A percentile compares a stretch with the other conserved stretches of the same genome.
These are phyloP conservation scores for Parnassius apollo DNA, from an alignment of 2,888 invertebrate species.

Conservation along the genomic window DNA sequence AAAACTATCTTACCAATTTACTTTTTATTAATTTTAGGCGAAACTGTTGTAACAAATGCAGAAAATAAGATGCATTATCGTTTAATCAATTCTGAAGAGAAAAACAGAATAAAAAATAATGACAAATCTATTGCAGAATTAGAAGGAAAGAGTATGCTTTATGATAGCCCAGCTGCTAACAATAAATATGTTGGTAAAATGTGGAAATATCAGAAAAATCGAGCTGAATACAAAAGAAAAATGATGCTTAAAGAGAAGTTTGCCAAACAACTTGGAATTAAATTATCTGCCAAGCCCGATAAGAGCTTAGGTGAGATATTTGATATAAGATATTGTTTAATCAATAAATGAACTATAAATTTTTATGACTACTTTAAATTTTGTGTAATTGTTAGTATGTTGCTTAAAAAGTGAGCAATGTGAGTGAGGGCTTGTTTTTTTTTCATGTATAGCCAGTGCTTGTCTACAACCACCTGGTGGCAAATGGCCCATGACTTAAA, in stretches of 20 bases:
- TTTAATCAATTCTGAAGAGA: conserved; percentile 56
- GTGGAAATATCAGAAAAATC: conserved; percentile 58
- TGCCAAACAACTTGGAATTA: conserved; percentile 53
- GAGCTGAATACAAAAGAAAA: conserved; percentile 51
- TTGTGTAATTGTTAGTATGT: too few relatives aligned
- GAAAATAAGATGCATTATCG: conserved; percentile 55
- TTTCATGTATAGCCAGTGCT: too few relatives aligned
- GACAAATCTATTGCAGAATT: conserved; percentile 70
- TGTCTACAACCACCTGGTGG: too few relatives aligned
- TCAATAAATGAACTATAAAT: too few relatives aligned
- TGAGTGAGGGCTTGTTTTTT: too few relatives aligned
- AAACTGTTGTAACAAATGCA: conserved; percentile 42
- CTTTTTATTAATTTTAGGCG: conserved; percentile 53
- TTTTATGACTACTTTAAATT: too few relatives aligned
- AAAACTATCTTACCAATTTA: neutral
- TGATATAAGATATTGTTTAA: too few relatives aligned
- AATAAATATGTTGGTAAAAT: conserved; percentile 53
- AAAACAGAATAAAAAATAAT: conserved; percentile 66
- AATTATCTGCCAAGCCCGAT: conserved; percentile 47
- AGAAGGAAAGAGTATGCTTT: conserved; percentile 63
- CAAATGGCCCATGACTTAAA: too few relatives aligned
- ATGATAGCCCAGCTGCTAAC: conserved; percentile 49
- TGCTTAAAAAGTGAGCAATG: too few relatives aligned
- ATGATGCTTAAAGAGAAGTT: conserved; percentile 61
- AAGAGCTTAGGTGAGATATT: conserved; percentile 49